Conservation (phyloP, 64 coral and sea anemone genomes). For the Porites australiensis region DNA sequence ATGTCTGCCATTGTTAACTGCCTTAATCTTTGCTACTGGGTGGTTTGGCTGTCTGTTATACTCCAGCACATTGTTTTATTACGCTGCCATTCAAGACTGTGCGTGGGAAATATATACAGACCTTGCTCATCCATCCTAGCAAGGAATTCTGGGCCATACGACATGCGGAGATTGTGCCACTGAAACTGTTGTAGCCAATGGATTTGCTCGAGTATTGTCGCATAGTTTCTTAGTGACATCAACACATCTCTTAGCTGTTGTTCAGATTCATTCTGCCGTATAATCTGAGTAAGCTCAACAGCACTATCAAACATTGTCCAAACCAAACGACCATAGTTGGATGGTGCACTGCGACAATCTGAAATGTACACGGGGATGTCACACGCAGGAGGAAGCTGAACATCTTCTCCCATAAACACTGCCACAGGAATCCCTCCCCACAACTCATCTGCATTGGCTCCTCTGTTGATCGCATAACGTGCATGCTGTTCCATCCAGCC, state of each 20-base stretch:
- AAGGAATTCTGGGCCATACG: slow-evolving; percentile 17
- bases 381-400: slow-evolving; percentile 35
- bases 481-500: slow-evolving; percentile 60
- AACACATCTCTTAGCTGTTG: slow-evolving; percentile 29
- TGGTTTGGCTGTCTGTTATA: slow-evolving; percentile 29
- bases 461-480: slow-evolving; percentile 34
- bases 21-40: slow-evolving; percentile 45
- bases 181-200: slow-evolving; percentile 59
- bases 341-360: slow-evolving; percentile 44
- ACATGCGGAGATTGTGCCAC: slow-evolving; percentile 39
- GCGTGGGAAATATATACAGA: slow-evolving; percentile 28
- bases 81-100: slow-evolving; percentile 18
- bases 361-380: slow-evolving; percentile 22
- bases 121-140: slow-evolving; percentile 62
- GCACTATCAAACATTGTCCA: slow-evolving; percentile 36
- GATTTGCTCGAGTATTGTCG: slow-evolving; percentile 21
- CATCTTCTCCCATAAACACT: slow-evolving; percentile 57
- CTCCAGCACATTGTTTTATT: slow-evolving; percentile 46
- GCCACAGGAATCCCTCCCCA: slow-evolving; percentile 41
- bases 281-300: slow-evolving; percentile 26
- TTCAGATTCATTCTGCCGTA: slow-evolving; percentile 42
- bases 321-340: slow-evolving; percentile 43
- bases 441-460: slow-evolving; percentile 5
- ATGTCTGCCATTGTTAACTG: slow-evolving; percentile 12
- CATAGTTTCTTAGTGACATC: slow-evolving; percentile 27